These are phyloP conservation scores for Syngnathus acus DNA, from an alignment of 2,797 vertebrate species.

Conservation along the genomic window DNA sequence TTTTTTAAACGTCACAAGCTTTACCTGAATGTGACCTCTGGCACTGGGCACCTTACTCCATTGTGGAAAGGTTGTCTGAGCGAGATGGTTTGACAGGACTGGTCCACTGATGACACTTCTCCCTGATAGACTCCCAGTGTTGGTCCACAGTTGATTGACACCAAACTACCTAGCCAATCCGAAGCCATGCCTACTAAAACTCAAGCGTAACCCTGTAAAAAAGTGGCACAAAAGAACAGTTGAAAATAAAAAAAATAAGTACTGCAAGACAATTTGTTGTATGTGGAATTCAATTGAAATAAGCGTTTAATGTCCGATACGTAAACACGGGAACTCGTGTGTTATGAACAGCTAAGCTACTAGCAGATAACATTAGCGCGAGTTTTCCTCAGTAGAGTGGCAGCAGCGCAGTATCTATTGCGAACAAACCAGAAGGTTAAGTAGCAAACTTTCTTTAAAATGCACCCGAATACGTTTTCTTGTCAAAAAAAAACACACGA, in stretches of 20 bases:
- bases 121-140: conserved; percentile 94
- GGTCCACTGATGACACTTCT: conserved; percentile 89
- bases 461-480: background rate
- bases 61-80: conserved; percentile 93
- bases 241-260: background rate
- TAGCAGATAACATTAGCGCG: conserved; percentile 23
- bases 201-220: background rate
- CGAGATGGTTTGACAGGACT: conserved; percentile 92
- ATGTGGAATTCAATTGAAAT: background rate
- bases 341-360: conserved; percentile 1
- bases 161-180: conserved; percentile 93
- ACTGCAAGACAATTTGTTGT: background rate
- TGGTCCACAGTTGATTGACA: conserved; percentile 93
- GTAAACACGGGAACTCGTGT: background rate
- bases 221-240: background rate
- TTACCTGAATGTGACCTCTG: conserved; percentile 98
- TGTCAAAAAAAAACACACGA: background rate
- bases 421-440: background rate
- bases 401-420: conserved; percentile 3
- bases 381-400: background rate
- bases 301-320: background rate
- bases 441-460: conserved; percentile 21
- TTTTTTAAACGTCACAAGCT: conserved; percentile 8
- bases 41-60: conserved; percentile 91
- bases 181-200: conserved; percentile 74